Conservation (phyloP, 2,113 vertebrate genomes). For the Salvelinus alpinus region DNA sequence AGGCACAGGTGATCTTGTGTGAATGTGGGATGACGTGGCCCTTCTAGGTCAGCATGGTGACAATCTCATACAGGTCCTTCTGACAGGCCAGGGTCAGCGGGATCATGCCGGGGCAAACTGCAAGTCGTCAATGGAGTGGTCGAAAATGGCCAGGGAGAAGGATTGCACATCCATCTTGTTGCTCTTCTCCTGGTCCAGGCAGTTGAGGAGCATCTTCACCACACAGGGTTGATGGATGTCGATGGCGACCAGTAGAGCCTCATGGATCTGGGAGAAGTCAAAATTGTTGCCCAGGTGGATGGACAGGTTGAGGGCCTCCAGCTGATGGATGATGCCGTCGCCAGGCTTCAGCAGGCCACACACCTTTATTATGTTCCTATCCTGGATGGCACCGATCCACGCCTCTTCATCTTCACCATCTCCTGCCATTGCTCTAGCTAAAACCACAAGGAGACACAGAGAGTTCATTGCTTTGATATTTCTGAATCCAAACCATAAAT, state of each 20-base stretch:
- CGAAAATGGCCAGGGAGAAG: slow-evolving; percentile 88
- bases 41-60: slow-evolving; percentile 83
- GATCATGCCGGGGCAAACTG: slow-evolving; percentile 87
- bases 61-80: slow-evolving; percentile 89
- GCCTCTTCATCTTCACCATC: slow-evolving; percentile 87
- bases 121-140: slow-evolving; percentile 86
- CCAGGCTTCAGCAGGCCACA: slow-evolving; percentile 75
- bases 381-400: slow-evolving; percentile 79
- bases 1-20: slow-evolving; percentile 85
- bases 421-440: slow-evolving; percentile 84
- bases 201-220: slow-evolving; percentile 82
- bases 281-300: slow-evolving; percentile 86
- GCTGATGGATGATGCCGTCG: slow-evolving; percentile 77
- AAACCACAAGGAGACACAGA: not conserved
- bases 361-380: slow-evolving; percentile 73
- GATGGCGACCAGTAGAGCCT: slow-evolving; percentile 85
- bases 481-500: too few relatives aligned
- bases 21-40: slow-evolving; percentile 84
- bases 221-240: slow-evolving; percentile 85
- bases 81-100: slow-evolving; percentile 88
- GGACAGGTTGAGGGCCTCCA: slow-evolving; percentile 87
- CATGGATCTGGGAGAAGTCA: slow-evolving; percentile 88
- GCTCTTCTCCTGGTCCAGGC: slow-evolving; percentile 85
- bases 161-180: slow-evolving; percentile 89
- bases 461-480: not conserved